These are phyloP conservation scores for Pocillopora grandis DNA, from an alignment of 92 coral and sea anemone genomes.

Conservation along the genomic window DNA sequence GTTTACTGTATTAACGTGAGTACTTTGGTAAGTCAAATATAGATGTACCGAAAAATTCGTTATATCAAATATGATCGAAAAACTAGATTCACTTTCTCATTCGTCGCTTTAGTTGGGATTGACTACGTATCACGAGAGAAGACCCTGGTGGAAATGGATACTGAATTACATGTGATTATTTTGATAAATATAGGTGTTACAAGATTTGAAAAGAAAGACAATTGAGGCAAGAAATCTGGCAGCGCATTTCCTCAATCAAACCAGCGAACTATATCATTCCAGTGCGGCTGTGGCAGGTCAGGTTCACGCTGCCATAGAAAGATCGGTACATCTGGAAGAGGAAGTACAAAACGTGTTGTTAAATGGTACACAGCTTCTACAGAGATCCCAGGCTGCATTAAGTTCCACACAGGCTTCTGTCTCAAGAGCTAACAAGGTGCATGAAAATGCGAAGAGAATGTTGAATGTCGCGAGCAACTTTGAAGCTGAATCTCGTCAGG, in stretches of 20 bases:
- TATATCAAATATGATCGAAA: too few relatives aligned
- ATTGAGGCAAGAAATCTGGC: slow-evolving; percentile 1
- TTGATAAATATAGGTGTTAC: neutral
- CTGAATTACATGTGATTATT: neutral
- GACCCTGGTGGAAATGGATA: neutral
- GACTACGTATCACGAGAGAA: too few relatives aligned
- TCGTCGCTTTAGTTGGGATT: too few relatives aligned
- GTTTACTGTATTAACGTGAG: slow-evolving; percentile 1
- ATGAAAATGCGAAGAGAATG: slow-evolving; percentile 58
- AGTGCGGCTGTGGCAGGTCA: slow-evolving; percentile 59
- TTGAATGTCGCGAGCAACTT: slow-evolving; percentile 57
- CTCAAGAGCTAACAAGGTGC: slow-evolving; percentile 48
- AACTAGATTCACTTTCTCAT: too few relatives aligned
- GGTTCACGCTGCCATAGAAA: slow-evolving; percentile 62
- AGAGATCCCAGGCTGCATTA: slow-evolving; percentile 24
- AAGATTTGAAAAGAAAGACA: slow-evolving; percentile 13
- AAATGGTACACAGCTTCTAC: slow-evolving; percentile 45
- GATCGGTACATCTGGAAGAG: slow-evolving; percentile 55
- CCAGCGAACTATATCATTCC: slow-evolving; percentile 48
- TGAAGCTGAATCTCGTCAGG: slow-evolving; percentile 44
- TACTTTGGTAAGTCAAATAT: too few relatives aligned
- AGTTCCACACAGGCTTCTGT: slow-evolving; percentile 58
- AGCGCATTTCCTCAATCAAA: slow-evolving; percentile 39
- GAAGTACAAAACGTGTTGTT: slow-evolving; percentile 38
- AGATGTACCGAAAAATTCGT: too few relatives aligned